Base-by-base conservation (phyloP, 1,140 invertebrate genomes). In the Leptopilina boulardi region DNA sequence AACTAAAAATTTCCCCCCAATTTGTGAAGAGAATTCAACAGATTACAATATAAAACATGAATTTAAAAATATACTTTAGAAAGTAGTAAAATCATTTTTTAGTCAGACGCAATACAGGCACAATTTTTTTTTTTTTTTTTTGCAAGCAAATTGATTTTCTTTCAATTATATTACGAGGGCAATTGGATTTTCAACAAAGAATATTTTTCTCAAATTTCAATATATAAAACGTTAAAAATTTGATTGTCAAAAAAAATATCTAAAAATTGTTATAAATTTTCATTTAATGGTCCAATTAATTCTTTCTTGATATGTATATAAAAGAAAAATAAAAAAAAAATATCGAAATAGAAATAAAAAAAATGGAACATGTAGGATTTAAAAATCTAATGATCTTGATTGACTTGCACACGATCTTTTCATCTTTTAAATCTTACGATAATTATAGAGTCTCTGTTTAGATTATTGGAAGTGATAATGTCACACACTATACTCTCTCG, bases 391-490 rank as follows among this genome's bases (percentile, higher is more conserved):
- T 18, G 47, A 6, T 38, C 0, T 51, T 51, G n/a, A n/a, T 66
- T 30, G 3, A 66, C 56, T 15, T 66, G 26, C 13, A 66, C 23
- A 23, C 2, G 54, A 13, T 30, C 13, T 66, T 66, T 66, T 66
- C 23, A 13, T 15, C 13, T 21, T 11, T 8, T 8, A n/a, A 51
- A 51, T 66, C 15, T 66, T 6, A 11, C 3, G 23, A 30, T 66
- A 30, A 66, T 30, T 66, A 30, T 30, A 66, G 10, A n/a, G n/a
- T n/a, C 23, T 23, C 23, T 8, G 11, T 66, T 30, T 66, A 66
- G 56, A 66, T 66, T 0, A 59, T 66, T 66, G 2, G 11, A 51
- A 66, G 26, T 23, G 56, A 66, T 66, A 66, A 23, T 66, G 56
- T 66, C 56, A 11, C 2, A 30, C 56, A 3, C 23, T n/a, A n/a